Evolutionary conservation across 2,797 vertebrate species (phyloP), one percentile per base, ranked within the genome.

Genomic region (Lutjanus campechanus): DNA sequence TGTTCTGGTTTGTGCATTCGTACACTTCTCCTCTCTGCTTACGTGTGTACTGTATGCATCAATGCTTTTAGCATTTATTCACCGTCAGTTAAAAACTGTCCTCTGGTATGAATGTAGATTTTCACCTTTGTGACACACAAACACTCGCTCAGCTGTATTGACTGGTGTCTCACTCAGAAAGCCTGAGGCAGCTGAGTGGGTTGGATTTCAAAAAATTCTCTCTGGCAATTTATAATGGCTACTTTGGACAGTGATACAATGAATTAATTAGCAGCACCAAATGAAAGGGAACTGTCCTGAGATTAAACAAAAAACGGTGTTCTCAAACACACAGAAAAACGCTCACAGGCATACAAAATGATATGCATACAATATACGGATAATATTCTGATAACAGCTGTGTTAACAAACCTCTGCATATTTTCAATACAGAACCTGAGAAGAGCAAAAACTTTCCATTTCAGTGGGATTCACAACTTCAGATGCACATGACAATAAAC

Each of bases 111-210:
- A 91, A 94, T 94, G 92, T 82, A 92, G 88, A 94, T 92, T 92
- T 91, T 92, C 84, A 93, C 91, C 93, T 87, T 70, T 43, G 81
- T 91, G 88, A 91, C 91, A 92, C 71, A 73, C 72, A 89, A 82
- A 79, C 87, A 85, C 83, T 84, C 82, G 53, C 90, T 89, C 76
- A 83, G 80, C 83, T 87, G 82, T 87, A 94, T 85, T 88, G 87
- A 91, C 90, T 88, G 84, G 74, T 88, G 84, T 90, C 89, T 88
- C 85, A 83, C 87, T 88, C 80, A 76, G 81, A 89, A 74, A 88
- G 83, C 93, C 88, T 7, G 69, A 79, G 90, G 93, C 92, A 43
- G 79, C 61, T 90, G 88, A 88, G 90, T 93, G 92, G 91, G 91
- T 76, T 89, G 88, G 62, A 75, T 88, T 86, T 82, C 69, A 89